phyloP scores from a whole-genome alignment of 2,888 invertebrate species.

The Leptura quadrifasciata region DNA sequence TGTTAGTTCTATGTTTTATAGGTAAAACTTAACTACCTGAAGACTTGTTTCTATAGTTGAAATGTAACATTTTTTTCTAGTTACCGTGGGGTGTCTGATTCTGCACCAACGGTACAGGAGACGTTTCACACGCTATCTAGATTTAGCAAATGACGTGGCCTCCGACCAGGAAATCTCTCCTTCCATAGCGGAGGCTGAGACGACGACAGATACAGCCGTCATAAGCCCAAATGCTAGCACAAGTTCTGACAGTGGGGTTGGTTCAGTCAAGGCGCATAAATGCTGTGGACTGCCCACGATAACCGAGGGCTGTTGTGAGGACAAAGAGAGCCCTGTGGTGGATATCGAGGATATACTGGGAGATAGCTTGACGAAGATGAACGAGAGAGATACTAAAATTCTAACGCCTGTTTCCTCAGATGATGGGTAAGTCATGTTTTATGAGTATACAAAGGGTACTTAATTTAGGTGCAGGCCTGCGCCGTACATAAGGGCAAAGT shows the following conservation, averaged over 20 bases:
- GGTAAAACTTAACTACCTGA: constrained; percentile 75
- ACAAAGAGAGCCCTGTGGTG: constrained; percentile 71
- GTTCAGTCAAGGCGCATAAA: constrained; percentile 51
- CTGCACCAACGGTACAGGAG: constrained; percentile 88
- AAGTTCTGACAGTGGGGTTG: constrained; percentile 54
- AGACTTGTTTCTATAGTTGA: neutral
- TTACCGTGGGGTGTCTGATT: constrained; percentile 88
- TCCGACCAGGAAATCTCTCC: constrained; percentile 62
- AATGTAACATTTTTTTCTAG: constrained; percentile 69
- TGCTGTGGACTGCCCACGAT: constrained; percentile 70
- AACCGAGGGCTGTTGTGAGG: constrained; percentile 74
- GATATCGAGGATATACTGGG: constrained; percentile 81
- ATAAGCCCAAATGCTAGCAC: constrained; percentile 54
- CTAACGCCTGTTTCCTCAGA: constrained; percentile 54
- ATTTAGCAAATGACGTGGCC: constrained; percentile 78
- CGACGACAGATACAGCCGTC: constrained; percentile 46
- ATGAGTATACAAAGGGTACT: too few relatives aligned
- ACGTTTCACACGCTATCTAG: constrained; percentile 81
- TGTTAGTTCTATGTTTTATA: constrained; percentile 86
- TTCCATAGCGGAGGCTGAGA: constrained; percentile 61
- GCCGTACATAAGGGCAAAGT: too few relatives aligned
- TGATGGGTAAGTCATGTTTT: constrained; percentile 54
- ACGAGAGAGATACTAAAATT: constrained; percentile 44
- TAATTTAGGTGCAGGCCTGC: too few relatives aligned
- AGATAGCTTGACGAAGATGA: constrained; percentile 29